These are phyloP conservation scores for Drosophila equinoxialis DNA, from an alignment of 1,140 invertebrate genomes.

Conservation along the genomic window DNA sequence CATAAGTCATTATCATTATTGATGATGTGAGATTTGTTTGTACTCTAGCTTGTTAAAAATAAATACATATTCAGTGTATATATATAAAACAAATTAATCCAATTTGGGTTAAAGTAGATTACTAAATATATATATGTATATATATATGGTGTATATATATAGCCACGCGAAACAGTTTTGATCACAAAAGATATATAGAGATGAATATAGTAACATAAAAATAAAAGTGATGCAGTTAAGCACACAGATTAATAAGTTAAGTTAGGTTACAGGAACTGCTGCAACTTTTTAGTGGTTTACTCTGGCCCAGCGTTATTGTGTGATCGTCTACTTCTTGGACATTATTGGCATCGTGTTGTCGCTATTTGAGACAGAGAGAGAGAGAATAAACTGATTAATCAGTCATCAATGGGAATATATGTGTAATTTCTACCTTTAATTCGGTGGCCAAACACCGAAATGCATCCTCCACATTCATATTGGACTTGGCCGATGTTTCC, in stretches of 20 bases:
- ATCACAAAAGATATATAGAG: slow-evolving; percentile 61
- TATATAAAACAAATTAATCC: slow-evolving; percentile 49
- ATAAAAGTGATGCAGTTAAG: background rate
- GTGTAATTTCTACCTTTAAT: slow-evolving; percentile 87
- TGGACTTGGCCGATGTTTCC: slow-evolving; percentile 97
- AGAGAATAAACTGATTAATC: background rate
- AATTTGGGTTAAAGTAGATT: slow-evolving; percentile 56
- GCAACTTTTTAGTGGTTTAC: slow-evolving; percentile 77
- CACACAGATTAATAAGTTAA: slow-evolving; percentile 38
- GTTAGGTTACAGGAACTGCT: slow-evolving; percentile 82
- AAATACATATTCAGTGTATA: slow-evolving; percentile 60
- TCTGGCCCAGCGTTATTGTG: slow-evolving; percentile 74
- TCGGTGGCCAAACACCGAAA: slow-evolving; percentile 95
- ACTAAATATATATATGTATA: slow-evolving; percentile 32
- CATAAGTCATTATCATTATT: slow-evolving; percentile 41
- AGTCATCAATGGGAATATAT: background rate
- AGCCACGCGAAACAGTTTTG: slow-evolving; percentile 70
- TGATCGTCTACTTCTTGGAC: slow-evolving; percentile 63
- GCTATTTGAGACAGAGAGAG: slow-evolving; percentile 29
- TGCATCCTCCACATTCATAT: slow-evolving; percentile 96
- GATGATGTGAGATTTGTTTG: slow-evolving; percentile 73
- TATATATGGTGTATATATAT: slow-evolving; percentile 66
- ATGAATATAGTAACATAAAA: slow-evolving; percentile 32
- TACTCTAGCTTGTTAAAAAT: slow-evolving; percentile 70
- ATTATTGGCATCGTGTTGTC: slow-evolving; percentile 69